Base-by-base conservation (phyloP, 2,113 vertebrate species). In the Cavia aperea region DNA sequence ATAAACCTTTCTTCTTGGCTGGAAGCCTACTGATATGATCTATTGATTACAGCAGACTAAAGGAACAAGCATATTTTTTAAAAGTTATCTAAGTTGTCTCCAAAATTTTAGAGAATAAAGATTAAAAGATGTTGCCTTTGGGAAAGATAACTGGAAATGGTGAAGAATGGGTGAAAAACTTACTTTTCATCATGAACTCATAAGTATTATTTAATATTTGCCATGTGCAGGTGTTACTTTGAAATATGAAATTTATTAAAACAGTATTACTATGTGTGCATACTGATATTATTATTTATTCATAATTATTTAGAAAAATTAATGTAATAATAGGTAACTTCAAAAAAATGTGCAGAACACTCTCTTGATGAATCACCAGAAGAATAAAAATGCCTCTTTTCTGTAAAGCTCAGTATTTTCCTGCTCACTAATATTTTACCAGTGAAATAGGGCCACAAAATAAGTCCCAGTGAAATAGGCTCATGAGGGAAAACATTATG, bases 351-450 rank as follows among this genome's bases (percentile, higher is more conserved):
- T 78, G 68, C 5, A 93, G 26, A 66, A 36, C 51, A 70, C 75
- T 92, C 84, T 88, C 49, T 89, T 81, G 11, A 68, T 73, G 88
- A 92, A 81, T 81, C 5, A 88, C 24, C 51, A n/a, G 2, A 65
- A 77, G 89, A 77, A 39, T 78, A 70, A 65, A 56, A 24, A 51
- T 33, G 51, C 26, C 15, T 86, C 81, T 60, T 43, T 84, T 85
- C 58, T 87, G 46, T 84, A 93, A 94, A 93, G 5, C 33, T 93
- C 46, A 77, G 19, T 88, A 63, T 46, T 93, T 94, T 92, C 33
- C 46, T 94, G 16, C 46, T 88, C 21, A 83, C 2, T 82, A 91
- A 62, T 43, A 93, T 36, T 87, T 86, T 81, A 36, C 14, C 33
- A 70, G 51, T 54, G 33, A 86, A 92, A 33, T 16, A 92, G 43